phyloP scores from a whole-genome alignment of 2,888 invertebrate species.

The Euphydryas editha region DNA sequence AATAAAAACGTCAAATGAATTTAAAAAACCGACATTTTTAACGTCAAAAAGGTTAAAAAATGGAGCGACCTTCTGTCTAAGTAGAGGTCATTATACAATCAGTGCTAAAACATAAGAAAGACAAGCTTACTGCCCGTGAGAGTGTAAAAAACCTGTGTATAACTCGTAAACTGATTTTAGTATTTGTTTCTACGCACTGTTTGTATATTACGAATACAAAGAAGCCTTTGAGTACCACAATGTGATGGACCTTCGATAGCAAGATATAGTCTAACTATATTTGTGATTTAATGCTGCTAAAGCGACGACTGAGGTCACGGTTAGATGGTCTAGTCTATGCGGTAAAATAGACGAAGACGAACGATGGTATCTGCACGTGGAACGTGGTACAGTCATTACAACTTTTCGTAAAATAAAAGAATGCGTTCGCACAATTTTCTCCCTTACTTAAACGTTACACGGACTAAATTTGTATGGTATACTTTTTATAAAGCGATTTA shows the following conservation, averaged over 20 bases:
- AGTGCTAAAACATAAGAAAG: constrained; percentile 32
- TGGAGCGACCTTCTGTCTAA: constrained; percentile 31
- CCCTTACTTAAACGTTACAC: constrained; percentile 15
- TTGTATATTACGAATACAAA: constrained; percentile 52
- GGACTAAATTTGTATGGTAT: constrained; percentile 10
- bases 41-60: constrained; percentile 17
- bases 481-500: constrained; percentile 29
- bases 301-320: constrained; percentile 35
- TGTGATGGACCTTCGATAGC: constrained; percentile 37
- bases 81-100: constrained; percentile 34
- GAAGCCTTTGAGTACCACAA: constrained; percentile 48
- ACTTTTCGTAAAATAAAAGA: neutral
- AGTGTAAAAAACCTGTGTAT: constrained; percentile 48
- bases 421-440: constrained; percentile 10
- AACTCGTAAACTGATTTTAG: constrained; percentile 66
- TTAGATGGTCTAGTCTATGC: constrained; percentile 49
- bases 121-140: constrained; percentile 32
- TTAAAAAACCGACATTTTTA: neutral
- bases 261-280: constrained; percentile 4
- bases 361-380: constrained; percentile 75
- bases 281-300: constrained; percentile 27
- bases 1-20: constrained; percentile 4
- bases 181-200: constrained; percentile 57
- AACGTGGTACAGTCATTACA: constrained; percentile 41
- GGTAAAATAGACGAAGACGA: constrained; percentile 77